Percentiles rank a stretch among this genome's conserved stretches.
Conservation (phyloP, 2,797 vertebrate genomes). For the Nyctalus aviator region DNA sequence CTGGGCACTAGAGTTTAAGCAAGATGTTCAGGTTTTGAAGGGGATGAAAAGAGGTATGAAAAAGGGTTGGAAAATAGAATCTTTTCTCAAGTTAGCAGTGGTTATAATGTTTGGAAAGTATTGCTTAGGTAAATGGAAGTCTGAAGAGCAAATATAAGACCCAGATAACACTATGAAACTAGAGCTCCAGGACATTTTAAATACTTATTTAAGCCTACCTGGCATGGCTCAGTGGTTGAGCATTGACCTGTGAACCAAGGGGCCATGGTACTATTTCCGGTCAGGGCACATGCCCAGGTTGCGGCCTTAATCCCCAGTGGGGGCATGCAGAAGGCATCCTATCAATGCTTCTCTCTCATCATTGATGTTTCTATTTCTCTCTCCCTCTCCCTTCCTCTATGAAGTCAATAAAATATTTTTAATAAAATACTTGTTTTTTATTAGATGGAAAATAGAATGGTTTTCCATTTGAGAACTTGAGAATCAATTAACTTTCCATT, state of each 20-base stretch:
- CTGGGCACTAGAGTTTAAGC: background rate
- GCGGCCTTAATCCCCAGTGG: no score
- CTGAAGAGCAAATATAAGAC: background rate
- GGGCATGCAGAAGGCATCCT: no score
- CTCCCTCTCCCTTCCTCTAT: no score
- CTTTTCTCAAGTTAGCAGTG: slow-evolving; percentile 2
- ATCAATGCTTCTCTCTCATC: no score
- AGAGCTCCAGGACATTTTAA: background rate
- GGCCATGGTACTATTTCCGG: no score
- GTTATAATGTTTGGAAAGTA: slow-evolving; percentile 17
- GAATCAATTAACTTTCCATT: background rate
- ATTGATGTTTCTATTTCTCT: no score
- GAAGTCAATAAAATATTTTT: no score
- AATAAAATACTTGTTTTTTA: no score
- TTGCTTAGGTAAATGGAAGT: background rate
- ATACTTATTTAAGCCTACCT: background rate
- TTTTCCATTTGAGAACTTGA: background rate
- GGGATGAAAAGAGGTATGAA: background rate
- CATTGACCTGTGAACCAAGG: no score
- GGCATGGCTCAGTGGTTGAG: no score
- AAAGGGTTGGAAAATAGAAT: background rate
- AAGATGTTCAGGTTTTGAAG: slow-evolving; percentile 29
- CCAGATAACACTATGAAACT: background rate
- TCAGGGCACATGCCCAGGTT: no score
- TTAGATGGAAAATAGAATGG: background rate